Evolutionary conservation across 2,113 vertebrate species (phyloP).

Genomic region (Siniperca knerii): DNA sequence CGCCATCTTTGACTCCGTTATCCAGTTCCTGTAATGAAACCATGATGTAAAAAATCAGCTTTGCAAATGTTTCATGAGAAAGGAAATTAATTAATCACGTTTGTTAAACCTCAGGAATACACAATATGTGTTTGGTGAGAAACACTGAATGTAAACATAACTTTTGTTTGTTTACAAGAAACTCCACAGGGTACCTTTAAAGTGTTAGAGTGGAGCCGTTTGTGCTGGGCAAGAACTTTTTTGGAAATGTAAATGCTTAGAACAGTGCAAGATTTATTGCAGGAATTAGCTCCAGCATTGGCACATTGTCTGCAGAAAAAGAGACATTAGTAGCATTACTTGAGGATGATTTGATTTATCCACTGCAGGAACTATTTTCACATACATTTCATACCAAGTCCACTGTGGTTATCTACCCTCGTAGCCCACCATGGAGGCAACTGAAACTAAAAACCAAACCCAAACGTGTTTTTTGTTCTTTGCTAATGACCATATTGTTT

Average conservation of each 20-base stretch:
- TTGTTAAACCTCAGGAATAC: not conserved
- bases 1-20: not conserved
- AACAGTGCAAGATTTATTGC: not conserved
- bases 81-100: not conserved
- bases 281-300: not conserved
- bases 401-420: not conserved
- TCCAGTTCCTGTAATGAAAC: not conserved
- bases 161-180: not conserved
- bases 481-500: conserved; percentile 25
- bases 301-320: not conserved
- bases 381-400: not conserved
- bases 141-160: not conserved
- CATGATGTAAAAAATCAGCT: not conserved
- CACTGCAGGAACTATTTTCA: not conserved
- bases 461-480: conserved; percentile 17
- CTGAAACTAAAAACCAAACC: not conserved
- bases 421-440: not conserved
- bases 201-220: not conserved
- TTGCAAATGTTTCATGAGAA: not conserved
- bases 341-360: not conserved
- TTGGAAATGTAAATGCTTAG: not conserved
- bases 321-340: not conserved
- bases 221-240: not conserved
- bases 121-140: not conserved
- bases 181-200: not conserved